Evolutionary conservation across 30 jellyfish, hydroid and myxozoan genomes (phyloP).

Genomic region (Morbakka virulenta): DNA sequence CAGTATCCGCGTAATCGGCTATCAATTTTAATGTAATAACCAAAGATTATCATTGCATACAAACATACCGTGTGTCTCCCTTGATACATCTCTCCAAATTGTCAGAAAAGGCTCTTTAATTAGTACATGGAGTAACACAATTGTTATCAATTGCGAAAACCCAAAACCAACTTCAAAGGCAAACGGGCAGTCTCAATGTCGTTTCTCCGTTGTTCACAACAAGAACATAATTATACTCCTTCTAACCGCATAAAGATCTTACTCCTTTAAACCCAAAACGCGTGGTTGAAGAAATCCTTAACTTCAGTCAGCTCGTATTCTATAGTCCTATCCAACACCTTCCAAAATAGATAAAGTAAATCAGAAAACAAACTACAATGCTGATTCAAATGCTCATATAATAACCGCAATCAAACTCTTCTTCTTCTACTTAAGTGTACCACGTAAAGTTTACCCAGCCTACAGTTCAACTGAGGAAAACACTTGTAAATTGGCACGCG

Average conservation of each 20-base stretch:
- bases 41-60: background rate
- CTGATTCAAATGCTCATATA: background rate
- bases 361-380: background rate
- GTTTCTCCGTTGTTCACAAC: background rate
- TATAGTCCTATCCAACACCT: too few relatives aligned
- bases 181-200: background rate
- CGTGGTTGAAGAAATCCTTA: background rate
- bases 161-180: background rate
- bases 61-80: constrained; percentile 96
- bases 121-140: background rate
- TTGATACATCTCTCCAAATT: constrained; percentile 69
- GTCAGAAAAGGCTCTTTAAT: background rate
- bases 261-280: background rate
- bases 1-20: background rate
- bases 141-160: background rate
- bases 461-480: constrained; percentile 50
- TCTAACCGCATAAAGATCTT: background rate
- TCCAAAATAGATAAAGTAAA: background rate
- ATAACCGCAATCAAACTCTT: background rate
- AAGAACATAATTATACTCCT: background rate
- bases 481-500: constrained; percentile 99
- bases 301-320: background rate
- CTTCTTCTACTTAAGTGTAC: background rate
- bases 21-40: background rate
- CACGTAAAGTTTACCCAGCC: background rate